Conservation (phyloP, 2,113 vertebrate species). For the Caranx ignobilis region DNA sequence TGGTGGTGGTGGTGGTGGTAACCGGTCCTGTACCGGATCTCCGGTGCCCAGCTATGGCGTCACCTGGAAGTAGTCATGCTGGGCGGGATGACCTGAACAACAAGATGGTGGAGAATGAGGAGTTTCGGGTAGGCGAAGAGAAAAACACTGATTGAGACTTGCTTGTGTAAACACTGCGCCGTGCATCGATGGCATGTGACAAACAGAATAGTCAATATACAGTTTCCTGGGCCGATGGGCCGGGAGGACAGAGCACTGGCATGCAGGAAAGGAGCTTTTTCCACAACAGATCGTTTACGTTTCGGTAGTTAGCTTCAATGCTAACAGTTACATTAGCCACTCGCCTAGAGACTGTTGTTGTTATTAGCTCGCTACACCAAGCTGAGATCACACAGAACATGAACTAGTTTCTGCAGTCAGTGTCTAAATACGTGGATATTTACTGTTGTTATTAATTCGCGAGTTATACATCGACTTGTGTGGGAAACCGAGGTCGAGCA, state of each 20-base stretch:
- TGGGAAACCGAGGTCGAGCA: background rate
- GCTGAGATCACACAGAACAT: background rate
- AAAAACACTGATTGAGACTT: conserved; percentile 36
- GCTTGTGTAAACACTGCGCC: background rate
- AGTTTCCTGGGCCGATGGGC: fast-evolving
- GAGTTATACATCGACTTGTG: background rate
- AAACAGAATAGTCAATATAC: too few relatives aligned
- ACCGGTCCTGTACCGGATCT: too few relatives aligned
- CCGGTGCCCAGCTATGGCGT: background rate
- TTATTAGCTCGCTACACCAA: background rate
- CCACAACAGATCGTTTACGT: background rate
- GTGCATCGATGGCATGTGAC: fast-evolving
- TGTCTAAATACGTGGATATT: fast-evolving
- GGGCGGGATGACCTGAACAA: conserved; percentile 77
- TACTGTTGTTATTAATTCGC: background rate
- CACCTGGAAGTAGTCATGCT: conserved; percentile 61
- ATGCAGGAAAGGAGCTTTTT: background rate
- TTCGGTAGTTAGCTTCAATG: conserved; percentile 28
- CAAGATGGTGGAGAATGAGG: conserved; percentile 90
- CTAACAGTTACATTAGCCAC: conserved; percentile 21
- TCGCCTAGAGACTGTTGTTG: background rate
- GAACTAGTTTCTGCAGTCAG: conserved; percentile 48
- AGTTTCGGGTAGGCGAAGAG: conserved; percentile 87
- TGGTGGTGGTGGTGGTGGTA: too few relatives aligned
- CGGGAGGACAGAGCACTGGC: too few relatives aligned